A percentile compares a stretch with the other conserved stretches of the same genome.
Evolutionary conservation across 2,797 vertebrate genomes (phyloP).

Genomic region (Rousettus madagascariensis): DNA sequence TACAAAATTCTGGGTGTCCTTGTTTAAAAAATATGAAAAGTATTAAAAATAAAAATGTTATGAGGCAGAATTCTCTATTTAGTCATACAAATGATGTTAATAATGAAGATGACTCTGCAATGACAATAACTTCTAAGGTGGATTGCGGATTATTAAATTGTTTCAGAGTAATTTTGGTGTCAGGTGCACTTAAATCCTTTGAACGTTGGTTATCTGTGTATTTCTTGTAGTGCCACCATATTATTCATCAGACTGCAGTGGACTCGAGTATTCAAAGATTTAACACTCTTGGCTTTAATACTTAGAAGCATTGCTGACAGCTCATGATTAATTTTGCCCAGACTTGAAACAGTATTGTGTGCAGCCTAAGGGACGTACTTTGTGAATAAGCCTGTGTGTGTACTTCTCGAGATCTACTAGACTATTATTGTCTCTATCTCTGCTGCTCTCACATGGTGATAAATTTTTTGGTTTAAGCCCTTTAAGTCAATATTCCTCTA

Average conservation of each 20-base stretch:
- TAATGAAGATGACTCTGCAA: not conserved
- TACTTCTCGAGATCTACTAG: too few species aligned
- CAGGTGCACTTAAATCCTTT: not conserved
- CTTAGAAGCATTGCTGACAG: not conserved
- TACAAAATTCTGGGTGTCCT: not conserved
- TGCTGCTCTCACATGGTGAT: not conserved
- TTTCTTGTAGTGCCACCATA: not conserved
- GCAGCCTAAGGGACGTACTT: not conserved
- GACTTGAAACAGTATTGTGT: accelerated
- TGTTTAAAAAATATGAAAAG: not conserved
- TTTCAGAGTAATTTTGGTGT: not conserved
- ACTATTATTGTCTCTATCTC: not conserved
- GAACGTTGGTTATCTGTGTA: not conserved
- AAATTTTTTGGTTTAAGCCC: not conserved
- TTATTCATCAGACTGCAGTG: not conserved
- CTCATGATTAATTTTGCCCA: not conserved
- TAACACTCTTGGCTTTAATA: not conserved
- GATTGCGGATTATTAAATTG: not conserved
- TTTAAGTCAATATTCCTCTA: not conserved
- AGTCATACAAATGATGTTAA: not conserved
- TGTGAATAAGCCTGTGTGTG: not conserved
- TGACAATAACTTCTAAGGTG: not conserved
- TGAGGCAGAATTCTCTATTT: not conserved
- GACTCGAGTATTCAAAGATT: not conserved
- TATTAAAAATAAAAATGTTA: not conserved